Base-by-base conservation (phyloP, 2,888 invertebrate species). In the Neoascia interrupta region DNA sequence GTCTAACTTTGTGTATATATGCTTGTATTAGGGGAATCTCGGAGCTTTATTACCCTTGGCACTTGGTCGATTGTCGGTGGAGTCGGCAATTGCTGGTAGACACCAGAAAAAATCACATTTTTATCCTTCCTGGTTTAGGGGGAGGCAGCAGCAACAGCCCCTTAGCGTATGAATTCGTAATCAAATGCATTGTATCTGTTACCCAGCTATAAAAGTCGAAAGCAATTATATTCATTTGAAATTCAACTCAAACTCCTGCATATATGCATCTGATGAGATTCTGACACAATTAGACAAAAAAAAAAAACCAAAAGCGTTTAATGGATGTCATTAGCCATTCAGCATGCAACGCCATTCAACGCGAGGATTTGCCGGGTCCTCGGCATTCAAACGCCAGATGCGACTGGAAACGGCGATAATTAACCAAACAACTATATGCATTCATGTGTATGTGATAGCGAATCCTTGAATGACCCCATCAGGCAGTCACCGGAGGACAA, bases 221-320 rank as follows among this genome's bases (percentile, higher is more conserved):
- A 79, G 73, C 73, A 79, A 79, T 79, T 79, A 79, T 47, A 73
- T 79, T 68, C 54, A 68, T 73, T 79, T 73, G 49, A 60, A 73
- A 73, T 79, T 61, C 76, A 64, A 39, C 72, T 61, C 61, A 26
- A 39, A 54, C 26, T 49, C 13, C 15, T 36, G 31, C 8, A 56
- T 47, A 58, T 72, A 43, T 43, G n/a, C 10, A 43, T 21, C 10
- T 10, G 26, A 26, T 26, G 26, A 66, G 54, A 58, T 13, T 5
- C n/a, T n/a, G n/a, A 19, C 58, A 64, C 73, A 79, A 79, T 79
- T 79, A 73, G 66, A 26, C 26, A 26, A 26, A 26, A 26, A 26
- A 26, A 26, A 26, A 56, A 49, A 79, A 31, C 3, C 70, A 72
- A 73, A 58, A 79, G 73, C 49, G 72, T 79, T 79, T 79, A 79